A percentile compares a stretch with the other conserved stretches of the same genome.
Conservation (phyloP, 2,797 vertebrate species). For the Notolepis coatsorum region DNA sequence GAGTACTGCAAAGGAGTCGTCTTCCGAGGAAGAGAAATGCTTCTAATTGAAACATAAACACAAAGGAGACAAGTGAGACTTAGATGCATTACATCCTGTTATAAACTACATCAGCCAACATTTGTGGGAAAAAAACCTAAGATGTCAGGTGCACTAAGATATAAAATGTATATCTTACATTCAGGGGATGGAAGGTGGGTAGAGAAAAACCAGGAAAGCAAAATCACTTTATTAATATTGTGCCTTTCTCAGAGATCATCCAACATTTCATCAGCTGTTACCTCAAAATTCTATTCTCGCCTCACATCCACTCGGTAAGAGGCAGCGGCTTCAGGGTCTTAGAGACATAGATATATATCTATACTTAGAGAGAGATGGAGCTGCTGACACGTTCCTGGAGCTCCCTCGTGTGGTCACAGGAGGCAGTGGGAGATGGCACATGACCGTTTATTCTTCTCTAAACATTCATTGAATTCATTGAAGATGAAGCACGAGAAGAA, state of each 20-base stretch:
- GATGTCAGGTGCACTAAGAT: constrained; percentile 55
- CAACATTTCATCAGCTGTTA: constrained; percentile 72
- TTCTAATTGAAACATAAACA: constrained; percentile 60
- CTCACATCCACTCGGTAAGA: constrained; percentile 42
- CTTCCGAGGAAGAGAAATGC: constrained; percentile 25
- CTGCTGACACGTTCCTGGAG: constrained; percentile 14
- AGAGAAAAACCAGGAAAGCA: constrained; percentile 40
- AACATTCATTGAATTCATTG: no score
- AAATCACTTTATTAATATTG: constrained; percentile 70
- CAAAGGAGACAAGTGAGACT: constrained; percentile 31
- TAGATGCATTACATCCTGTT: constrained; percentile 46
- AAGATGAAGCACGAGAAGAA: no score
- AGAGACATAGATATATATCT: no score
- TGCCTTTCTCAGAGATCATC: constrained; percentile 53
- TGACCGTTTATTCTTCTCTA: no score
- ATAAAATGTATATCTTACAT: constrained; percentile 15
- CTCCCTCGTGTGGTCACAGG: constrained; percentile 69
- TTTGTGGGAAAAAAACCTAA: constrained; percentile 7
- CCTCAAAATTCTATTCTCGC: constrained; percentile 58
- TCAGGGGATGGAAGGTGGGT: constrained; percentile 51
- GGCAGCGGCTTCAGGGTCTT: constrained; percentile 7
- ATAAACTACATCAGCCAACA: constrained; percentile 15
- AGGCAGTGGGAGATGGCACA: not conserved
- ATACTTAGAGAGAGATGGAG: not conserved
- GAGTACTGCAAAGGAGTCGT: no score